These are phyloP conservation scores for Gryllus bimaculatus DNA, from an alignment of 1,140 invertebrate genomes.

Conservation along the genomic window DNA sequence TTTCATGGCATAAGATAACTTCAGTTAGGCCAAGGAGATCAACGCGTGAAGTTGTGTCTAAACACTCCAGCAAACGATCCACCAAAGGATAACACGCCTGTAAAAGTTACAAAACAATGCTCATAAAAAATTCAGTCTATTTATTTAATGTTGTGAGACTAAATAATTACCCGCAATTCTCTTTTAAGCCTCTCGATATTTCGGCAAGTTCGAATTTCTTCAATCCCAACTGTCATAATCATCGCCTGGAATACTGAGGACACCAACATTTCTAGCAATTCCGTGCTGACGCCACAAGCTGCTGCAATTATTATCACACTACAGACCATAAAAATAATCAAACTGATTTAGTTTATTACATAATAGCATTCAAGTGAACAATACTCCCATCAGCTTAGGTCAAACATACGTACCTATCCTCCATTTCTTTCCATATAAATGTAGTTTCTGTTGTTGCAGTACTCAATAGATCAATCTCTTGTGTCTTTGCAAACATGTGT, in stretches of 20 bases:
- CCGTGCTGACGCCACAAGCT: slow-evolving; percentile 50
- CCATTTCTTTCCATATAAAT: slow-evolving; percentile 66
- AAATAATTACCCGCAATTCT: slow-evolving; percentile 51
- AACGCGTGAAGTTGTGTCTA: slow-evolving; percentile 47
- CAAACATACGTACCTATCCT: slow-evolving; percentile 38
- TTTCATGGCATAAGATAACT: slow-evolving; percentile 57
- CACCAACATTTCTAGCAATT: slow-evolving; percentile 52
- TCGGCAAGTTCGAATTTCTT: slow-evolving; percentile 60
- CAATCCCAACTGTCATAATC: slow-evolving; percentile 65
- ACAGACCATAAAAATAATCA: slow-evolving; percentile 25
- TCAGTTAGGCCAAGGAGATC: slow-evolving; percentile 53
- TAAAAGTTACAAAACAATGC: slow-evolving; percentile 22
- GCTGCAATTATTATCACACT: slow-evolving; percentile 56
- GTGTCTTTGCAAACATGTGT: slow-evolving; percentile 71
- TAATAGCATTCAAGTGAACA: background rate
- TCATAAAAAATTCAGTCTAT: no score
- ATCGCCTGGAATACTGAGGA: slow-evolving; percentile 62
- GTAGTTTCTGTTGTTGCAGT: slow-evolving; percentile 58
- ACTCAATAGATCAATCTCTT: slow-evolving; percentile 52
- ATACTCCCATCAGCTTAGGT: background rate
- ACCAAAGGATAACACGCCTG: slow-evolving; percentile 58
- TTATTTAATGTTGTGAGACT: no score
- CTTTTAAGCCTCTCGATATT: slow-evolving; percentile 70
- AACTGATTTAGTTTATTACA: no score
- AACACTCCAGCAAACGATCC: slow-evolving; percentile 60